A percentile compares a stretch with the other conserved stretches of the same genome.
Evolutionary conservation across 2,888 invertebrate species (phyloP).

Genomic region (Rhogogaster chlorosoma): DNA sequence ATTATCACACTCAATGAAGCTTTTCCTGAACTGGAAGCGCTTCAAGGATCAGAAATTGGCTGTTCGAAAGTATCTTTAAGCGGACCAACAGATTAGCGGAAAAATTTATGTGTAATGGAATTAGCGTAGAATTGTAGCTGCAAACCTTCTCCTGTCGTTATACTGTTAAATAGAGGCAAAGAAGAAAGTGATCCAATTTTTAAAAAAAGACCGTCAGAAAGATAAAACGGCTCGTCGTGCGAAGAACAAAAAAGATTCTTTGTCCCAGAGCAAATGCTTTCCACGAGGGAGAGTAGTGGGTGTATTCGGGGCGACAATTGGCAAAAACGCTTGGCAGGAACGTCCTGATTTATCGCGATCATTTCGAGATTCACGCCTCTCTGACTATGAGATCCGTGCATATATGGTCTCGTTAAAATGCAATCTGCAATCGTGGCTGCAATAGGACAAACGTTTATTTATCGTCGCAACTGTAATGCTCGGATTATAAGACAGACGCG

Average conservation of each 20-base stretch:
- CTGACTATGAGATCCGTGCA: not conserved
- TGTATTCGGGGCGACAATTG: not conserved
- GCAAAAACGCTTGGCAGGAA: conserved; percentile 9
- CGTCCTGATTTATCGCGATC: conserved; percentile 36
- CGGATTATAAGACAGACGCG: conserved; percentile 13
- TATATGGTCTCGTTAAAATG: conserved; percentile 38
- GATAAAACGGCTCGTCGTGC: not conserved
- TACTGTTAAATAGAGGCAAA: not conserved
- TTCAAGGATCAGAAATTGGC: not conserved
- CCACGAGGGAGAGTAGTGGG: not conserved
- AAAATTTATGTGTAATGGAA: not conserved
- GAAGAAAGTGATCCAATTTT: not conserved
- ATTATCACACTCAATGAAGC: not conserved
- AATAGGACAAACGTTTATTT: not conserved
- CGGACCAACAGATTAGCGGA: not conserved
- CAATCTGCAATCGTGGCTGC: conserved; percentile 36
- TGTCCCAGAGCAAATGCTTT: conserved; percentile 17
- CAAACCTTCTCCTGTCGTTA: not conserved
- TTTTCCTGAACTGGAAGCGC: not conserved
- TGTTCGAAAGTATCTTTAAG: not conserved
- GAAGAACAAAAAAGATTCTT: conserved; percentile 23
- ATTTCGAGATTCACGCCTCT: conserved; percentile 20
- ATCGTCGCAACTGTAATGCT: conserved; percentile 15
- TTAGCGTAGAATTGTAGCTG: not conserved
- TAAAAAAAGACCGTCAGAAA: not conserved